Percentiles rank a stretch among this genome's conserved stretches.
phyloP scores from a whole-genome alignment of 2,888 invertebrate genomes.

The Phyto melanocephala region DNA sequence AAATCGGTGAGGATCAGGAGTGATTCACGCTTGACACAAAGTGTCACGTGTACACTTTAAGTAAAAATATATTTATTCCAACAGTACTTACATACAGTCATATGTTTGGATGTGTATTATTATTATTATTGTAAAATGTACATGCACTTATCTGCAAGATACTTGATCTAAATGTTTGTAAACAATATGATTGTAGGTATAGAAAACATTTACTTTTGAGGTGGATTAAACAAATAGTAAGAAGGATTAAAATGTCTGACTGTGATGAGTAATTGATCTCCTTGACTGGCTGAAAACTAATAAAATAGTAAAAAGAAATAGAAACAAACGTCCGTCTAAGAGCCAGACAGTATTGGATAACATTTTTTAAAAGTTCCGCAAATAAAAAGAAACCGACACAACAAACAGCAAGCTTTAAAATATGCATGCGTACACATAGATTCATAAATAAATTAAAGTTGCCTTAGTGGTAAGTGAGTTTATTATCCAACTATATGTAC shows the following conservation, averaged over 20 bases:
- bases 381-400: constrained; percentile 26
- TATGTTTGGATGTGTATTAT: not conserved
- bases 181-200: constrained; percentile 45
- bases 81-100: not conserved
- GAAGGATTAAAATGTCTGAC: constrained; percentile 57
- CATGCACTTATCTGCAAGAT: constrained; percentile 6
- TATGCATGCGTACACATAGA: not conserved
- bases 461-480: not conserved
- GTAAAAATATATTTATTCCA: too few species aligned
- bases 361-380: constrained; percentile 21
- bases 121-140: not conserved
- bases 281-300: constrained; percentile 47
- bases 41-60: too few species aligned
- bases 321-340: not conserved
- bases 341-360: constrained; percentile 45
- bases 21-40: too few species aligned
- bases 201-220: constrained; percentile 58
- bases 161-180: constrained; percentile 23
- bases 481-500: not conserved
- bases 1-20: too few species aligned
- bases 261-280: constrained; percentile 55
- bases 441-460: not conserved
- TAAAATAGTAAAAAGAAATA: not conserved
- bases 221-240: constrained; percentile 62
- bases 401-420: not conserved